Base-by-base conservation (phyloP, 2,797 vertebrate genomes). In the Dendrocincla fuliginosa region DNA sequence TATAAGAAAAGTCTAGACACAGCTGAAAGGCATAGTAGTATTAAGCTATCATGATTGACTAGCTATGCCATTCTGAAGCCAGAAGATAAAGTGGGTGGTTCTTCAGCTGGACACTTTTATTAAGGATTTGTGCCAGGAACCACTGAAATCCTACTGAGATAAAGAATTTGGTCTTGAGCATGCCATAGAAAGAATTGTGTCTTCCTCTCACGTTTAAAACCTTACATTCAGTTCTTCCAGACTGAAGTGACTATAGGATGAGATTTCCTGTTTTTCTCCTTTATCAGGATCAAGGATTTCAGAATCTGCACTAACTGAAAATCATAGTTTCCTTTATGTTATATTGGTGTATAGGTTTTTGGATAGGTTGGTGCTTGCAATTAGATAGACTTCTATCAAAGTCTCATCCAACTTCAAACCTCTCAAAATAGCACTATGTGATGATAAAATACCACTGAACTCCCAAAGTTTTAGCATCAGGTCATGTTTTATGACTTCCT, bases 361-460 rank as follows among this genome's bases (percentile, higher is more conserved):
- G 37, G 13, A 2, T 46, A 73, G 32, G 6, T 49, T 3, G 3
- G 35, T 61, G 42, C 22, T 56, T 91, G 50, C 73, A 87, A 32
- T 61, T 81, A 64, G 41, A 42, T 60, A 75, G 60, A 30, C 10
- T 83, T 82, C 60, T 70, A 1, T 49, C 50, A 59, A 88, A 88
- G 59, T 73, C 56, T 25, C 35, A 53, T 77, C 27, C 41, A 53
- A 24, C n/a, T 52, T 84, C 57, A 50, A 14, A 63, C 41, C 11
- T 76, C 60, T 61, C 32, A 82, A 90, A 92, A 79, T 2, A 90
- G 33, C 67, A 67, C 23, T 10, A 11, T 5, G 11, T 59, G 83
- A 32, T 95, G 77, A 67, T 93, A 71, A 27, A 89, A 23, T 67
- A 57, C 47, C 37, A 27, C 52, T 64, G 84, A 82, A 83, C 11